Evolutionary conservation across 1,140 invertebrate genomes (phyloP).

Genomic region (Thaumetopoea pityocampa): DNA sequence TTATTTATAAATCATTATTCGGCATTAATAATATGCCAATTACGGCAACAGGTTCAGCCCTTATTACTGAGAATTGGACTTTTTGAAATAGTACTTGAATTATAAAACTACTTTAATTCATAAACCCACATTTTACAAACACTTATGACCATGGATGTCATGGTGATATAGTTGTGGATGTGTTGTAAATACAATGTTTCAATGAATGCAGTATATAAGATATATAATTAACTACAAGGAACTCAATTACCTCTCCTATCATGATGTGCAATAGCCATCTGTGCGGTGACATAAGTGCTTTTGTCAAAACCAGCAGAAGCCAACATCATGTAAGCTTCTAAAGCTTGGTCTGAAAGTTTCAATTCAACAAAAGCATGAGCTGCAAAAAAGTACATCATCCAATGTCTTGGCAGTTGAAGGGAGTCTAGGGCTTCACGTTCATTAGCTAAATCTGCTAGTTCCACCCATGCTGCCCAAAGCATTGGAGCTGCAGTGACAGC

Average conservation of each 20-base stretch:
- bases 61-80: too few species aligned
- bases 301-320: slow-evolving; percentile 88
- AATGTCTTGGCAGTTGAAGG: slow-evolving; percentile 89
- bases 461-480: slow-evolving; percentile 95
- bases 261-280: slow-evolving; percentile 94
- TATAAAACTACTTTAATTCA: slow-evolving; percentile 3
- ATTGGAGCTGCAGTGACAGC: slow-evolving; percentile 87
- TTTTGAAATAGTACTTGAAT: too few species aligned
- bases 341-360: slow-evolving; percentile 92
- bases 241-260: slow-evolving; percentile 91
- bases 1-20: too few species aligned
- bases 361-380: slow-evolving; percentile 94
- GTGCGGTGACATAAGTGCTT: slow-evolving; percentile 93
- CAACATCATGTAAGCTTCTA: slow-evolving; percentile 88
- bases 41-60: too few species aligned
- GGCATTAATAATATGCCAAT: too few species aligned
- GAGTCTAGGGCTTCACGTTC: slow-evolving; percentile 84
- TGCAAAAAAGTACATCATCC: slow-evolving; percentile 96
- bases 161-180: too few species aligned
- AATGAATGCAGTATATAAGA: too few species aligned
- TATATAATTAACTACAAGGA: too few species aligned
- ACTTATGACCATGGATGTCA: too few species aligned
- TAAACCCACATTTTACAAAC: too few species aligned
- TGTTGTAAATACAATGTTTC: too few species aligned
- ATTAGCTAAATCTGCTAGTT: slow-evolving; percentile 90